Base-by-base conservation (phyloP, 2,797 vertebrate species). In the Cyclopterus lumpus region DNA sequence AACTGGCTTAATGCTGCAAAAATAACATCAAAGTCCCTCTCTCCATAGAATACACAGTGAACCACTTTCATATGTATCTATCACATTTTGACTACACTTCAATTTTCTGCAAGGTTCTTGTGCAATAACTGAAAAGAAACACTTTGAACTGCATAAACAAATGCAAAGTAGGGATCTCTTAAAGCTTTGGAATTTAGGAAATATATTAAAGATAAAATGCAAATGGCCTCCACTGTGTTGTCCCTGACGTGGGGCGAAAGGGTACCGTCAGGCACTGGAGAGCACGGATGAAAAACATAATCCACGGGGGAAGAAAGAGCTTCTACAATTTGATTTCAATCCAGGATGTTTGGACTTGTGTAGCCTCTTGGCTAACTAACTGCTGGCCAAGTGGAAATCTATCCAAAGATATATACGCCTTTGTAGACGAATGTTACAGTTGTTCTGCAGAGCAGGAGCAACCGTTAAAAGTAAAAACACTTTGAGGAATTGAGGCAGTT, bases 81-180 rank as follows among this genome's bases (percentile, higher is more conserved):
- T 90, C 81, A 87, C 77, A 81, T 84, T 90, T 82, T 86, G 79
- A 88, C 86, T 79, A 57, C 71, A 73, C 85, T 88, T 90, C 66
- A 71, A 80, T 85, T 90, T 89, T 87, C 65, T 75, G 75, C 62
- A 75, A 88, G 75, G 78, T 87, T 92, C 80, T 74, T 86, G 77
- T 82, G 83, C 86, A 85, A 81, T 71, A 83, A 81, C 30, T 61
- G 53, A 65, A 69, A 77, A 77, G 8, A 75, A 81, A 38, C 65
- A 83, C 89, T 89, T 92, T 92, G 90, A 93, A 91, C 86, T 81
- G 81, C 89, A 92, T 91, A 93, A 92, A 92, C 83, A 91, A 91
- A 91, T 88, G 86, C 85, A 91, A 89, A 91, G 79, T 65, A 85
- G 86, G 79, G 82, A 82, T 91, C 72, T 85, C 79, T 85, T 83